phyloP scores from a whole-genome alignment of 2,797 vertebrate species.

The Melanotaenia pygmaea region DNA sequence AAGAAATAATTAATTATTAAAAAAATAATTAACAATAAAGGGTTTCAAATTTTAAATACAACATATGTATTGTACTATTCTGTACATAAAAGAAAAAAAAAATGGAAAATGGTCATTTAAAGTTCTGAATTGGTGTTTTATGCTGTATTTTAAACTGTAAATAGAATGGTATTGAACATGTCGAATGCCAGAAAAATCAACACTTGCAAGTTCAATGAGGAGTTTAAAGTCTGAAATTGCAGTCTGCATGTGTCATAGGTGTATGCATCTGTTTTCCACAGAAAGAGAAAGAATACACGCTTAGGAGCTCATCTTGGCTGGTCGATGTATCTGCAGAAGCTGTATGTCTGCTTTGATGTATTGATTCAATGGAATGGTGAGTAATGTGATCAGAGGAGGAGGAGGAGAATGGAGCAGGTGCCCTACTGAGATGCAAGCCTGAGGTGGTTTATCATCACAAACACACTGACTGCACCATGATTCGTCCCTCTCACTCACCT shows the following conservation, averaged over 20 bases:
- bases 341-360: slow-evolving; percentile 53
- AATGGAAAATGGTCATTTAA: too few relatives aligned
- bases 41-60: too few relatives aligned
- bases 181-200: too few relatives aligned
- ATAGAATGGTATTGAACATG: not conserved
- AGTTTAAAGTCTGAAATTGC: slow-evolving; percentile 7
- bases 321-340: slow-evolving; percentile 39
- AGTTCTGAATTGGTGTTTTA: not conserved
- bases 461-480: slow-evolving; percentile 28
- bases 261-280: slow-evolving; percentile 6
- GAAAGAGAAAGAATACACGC: slow-evolving; percentile 17
- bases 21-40: too few relatives aligned
- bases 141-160: slow-evolving; percentile 1
- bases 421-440: slow-evolving; percentile 47
- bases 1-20: too few relatives aligned
- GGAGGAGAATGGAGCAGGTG: slow-evolving; percentile 49
- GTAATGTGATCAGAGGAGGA: slow-evolving; percentile 60
- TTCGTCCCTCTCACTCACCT: slow-evolving; percentile 27
- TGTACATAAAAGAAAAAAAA: not conserved
- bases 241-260: not conserved
- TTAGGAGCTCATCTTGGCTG: slow-evolving; percentile 19
- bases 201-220: not conserved
- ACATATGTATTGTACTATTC: too few relatives aligned
- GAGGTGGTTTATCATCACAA: slow-evolving; percentile 59
- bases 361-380: slow-evolving; percentile 54